Conservation (phyloP, 1,140 invertebrate genomes). For the Metopolophium dirhodum region DNA sequence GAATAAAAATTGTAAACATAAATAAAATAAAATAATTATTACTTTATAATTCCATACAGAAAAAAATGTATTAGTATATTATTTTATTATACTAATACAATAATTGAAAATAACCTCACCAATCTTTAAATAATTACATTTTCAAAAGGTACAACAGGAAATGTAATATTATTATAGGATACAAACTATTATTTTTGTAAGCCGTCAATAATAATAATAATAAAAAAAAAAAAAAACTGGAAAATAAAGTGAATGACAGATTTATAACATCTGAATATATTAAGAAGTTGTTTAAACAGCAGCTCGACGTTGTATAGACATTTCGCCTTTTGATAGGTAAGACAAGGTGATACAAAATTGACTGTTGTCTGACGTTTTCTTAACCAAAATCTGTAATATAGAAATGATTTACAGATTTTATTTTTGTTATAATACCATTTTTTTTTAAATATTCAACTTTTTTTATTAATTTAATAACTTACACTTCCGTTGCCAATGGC, state of each 20-base stretch:
- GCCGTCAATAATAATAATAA: neutral
- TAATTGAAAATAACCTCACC: neutral
- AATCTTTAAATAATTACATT: neutral
- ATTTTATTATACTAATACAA: neutral
- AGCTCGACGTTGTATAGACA: conserved; percentile 83
- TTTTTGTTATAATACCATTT: neutral
- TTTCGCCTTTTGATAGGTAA: conserved; percentile 85
- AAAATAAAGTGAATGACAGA: neutral
- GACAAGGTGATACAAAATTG: conserved; percentile 85
- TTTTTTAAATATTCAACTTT: no score
- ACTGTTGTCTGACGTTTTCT: conserved; percentile 79
- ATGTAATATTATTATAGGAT: neutral
- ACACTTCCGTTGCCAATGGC: conserved; percentile 88
- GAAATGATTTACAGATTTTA: conserved; percentile 58
- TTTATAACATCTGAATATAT: neutral
- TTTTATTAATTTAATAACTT: conserved; percentile 62
- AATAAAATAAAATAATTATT: neutral
- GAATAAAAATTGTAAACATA: neutral
- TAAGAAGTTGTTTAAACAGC: conserved; percentile 41
- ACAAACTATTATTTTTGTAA: neutral
- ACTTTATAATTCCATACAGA: neutral
- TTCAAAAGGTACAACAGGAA: neutral
- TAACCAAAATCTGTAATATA: conserved; percentile 84
- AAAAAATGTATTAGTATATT: neutral
- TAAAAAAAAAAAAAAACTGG: neutral